Base-by-base conservation (phyloP, 2,113 vertebrate species). In the Piprites chloris region DNA sequence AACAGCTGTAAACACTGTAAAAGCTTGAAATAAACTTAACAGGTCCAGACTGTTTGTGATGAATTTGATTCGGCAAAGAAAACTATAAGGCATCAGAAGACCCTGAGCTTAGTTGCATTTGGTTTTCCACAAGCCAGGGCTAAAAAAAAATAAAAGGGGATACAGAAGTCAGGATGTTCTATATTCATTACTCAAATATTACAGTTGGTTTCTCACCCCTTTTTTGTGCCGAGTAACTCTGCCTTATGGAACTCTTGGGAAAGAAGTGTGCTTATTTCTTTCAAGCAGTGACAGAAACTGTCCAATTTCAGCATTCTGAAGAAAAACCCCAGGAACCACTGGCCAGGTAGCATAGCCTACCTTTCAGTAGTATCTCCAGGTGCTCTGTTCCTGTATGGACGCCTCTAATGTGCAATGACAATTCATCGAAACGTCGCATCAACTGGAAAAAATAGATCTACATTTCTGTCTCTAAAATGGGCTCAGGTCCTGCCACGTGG, bases 391-490 rank as follows among this genome's bases (percentile, higher is more conserved):
- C 26, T 58, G 3, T 5, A 37, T 9, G 13, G 44, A 22, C 22
- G 42, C 12, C 26, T 46, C 65, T 27, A 37, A 49, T 2, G 11
- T 19, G 30, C 55, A 66, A 5, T 5, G 23, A 19, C 7, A 77
- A 46, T 6, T 86, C 67, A 32, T 35, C 24, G 23, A 69, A 84
- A 76, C 73, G 27, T 59, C 58, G 11, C 37, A 66, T 26, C 46
- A 30, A 16, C 1, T 17, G 20, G n/a, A 6, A 73, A 71, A 67
- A 53, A 15, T 0, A 74, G 42, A 73, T 9, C 50, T 58, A 23
- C 0, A 1, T 5, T 39, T 68, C 35, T 41, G 6, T 23, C 49
- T 56, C 58, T 39, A 35, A 0, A 1, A n/a, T 2, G 5, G 27
- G 35, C 75, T 76, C 41, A 79, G n/a, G 6, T 85, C 39, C 61